phyloP scores from a whole-genome alignment of 1,140 invertebrate genomes.

The Conus betulinus region DNA sequence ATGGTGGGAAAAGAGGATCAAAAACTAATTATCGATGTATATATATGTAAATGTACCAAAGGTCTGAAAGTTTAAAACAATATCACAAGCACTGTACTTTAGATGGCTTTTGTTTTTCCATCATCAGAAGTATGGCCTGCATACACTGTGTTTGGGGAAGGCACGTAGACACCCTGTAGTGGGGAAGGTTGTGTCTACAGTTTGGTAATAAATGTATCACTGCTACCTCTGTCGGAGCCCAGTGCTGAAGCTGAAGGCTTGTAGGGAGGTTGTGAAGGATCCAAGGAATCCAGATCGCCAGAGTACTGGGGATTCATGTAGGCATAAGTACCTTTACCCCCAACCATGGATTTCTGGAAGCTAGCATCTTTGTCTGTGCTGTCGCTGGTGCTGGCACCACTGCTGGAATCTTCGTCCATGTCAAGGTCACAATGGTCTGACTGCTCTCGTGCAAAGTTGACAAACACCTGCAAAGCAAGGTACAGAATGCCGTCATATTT shows the following conservation, averaged over 20 bases:
- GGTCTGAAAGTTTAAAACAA: too few species aligned
- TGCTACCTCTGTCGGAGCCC: not conserved
- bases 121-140: not conserved
- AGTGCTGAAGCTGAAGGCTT: not conserved
- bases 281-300: not conserved
- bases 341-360: constrained; percentile 25
- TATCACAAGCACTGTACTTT: too few species aligned
- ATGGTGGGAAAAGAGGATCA: too few species aligned
- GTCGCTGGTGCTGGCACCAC: constrained; percentile 24
- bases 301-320: constrained; percentile 47
- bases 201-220: not conserved
- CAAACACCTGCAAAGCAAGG: constrained; percentile 55
- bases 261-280: not conserved
- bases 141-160: not conserved
- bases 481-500: not conserved
- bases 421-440: constrained; percentile 43
- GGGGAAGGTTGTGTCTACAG: not conserved
- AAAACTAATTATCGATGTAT: too few species aligned
- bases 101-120: too few species aligned
- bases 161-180: not conserved
- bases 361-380: not conserved
- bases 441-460: constrained; percentile 63
- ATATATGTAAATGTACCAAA: too few species aligned
- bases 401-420: constrained; percentile 18
- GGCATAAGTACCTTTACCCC: constrained; percentile 32